phyloP scores from a whole-genome alignment of 2,888 invertebrate species.

The Myathropa florea region DNA sequence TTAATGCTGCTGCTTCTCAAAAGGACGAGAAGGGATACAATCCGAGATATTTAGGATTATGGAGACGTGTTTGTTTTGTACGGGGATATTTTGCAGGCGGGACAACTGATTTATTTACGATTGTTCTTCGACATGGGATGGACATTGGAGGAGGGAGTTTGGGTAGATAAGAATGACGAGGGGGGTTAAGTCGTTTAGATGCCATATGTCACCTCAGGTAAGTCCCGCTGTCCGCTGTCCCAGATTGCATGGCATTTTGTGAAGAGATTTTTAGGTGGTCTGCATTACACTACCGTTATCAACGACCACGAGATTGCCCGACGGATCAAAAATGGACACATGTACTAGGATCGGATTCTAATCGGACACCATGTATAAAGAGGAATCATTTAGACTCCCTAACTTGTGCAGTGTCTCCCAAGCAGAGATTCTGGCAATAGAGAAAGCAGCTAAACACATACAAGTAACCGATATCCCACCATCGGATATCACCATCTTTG shows the following conservation, averaged over 20 bases:
- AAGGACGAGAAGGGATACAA: slow-evolving; percentile 55
- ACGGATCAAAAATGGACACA: too few species aligned
- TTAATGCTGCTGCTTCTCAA: slow-evolving; percentile 50
- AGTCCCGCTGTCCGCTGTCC: neutral
- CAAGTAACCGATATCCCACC: too few species aligned
- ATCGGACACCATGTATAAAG: too few species aligned
- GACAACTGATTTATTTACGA: slow-evolving; percentile 37
- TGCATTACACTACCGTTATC: too few species aligned
- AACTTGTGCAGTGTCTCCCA: too few species aligned
- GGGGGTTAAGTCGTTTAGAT: neutral
- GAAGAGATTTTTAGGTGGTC: neutral
- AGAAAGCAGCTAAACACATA: too few species aligned
- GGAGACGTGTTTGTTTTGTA: slow-evolving; percentile 52
- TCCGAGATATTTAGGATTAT: slow-evolving; percentile 57
- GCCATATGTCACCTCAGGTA: neutral
- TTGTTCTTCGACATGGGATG: neutral
- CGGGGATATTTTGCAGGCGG: slow-evolving; percentile 19
- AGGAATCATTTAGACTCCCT: too few species aligned
- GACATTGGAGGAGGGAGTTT: neutral
- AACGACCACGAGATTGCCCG: too few species aligned
- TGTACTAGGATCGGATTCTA: too few species aligned
- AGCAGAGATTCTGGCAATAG: too few species aligned
- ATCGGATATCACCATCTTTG: too few species aligned
- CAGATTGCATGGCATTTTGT: neutral
- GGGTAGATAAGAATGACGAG: neutral